These are phyloP conservation scores for Ptychochromis oligacanthus DNA, from an alignment of 2,113 vertebrate species.

Conservation along the genomic window DNA sequence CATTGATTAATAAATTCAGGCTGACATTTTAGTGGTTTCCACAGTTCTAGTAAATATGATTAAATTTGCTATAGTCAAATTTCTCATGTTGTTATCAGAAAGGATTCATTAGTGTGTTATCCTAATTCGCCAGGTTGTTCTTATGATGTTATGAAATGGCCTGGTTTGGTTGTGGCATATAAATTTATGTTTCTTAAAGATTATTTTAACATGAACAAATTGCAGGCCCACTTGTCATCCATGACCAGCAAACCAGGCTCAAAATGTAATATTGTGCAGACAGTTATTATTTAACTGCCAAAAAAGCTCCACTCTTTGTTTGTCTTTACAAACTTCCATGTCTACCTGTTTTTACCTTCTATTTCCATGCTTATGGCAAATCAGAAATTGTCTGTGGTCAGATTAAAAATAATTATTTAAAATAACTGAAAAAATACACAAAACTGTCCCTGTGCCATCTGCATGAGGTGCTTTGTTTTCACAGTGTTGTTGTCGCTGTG, in stretches of 20 bases:
- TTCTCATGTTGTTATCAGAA: slow-evolving; percentile 45
- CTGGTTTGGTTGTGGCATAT: background rate
- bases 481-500: slow-evolving; percentile 15
- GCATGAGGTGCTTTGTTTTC: slow-evolving; percentile 10
- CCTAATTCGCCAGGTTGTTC: slow-evolving; percentile 22
- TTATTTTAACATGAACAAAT: background rate
- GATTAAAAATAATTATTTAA: slow-evolving; percentile 12
- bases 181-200: background rate
- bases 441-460: background rate
- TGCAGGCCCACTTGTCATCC: background rate
- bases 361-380: background rate
- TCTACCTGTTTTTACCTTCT: background rate
- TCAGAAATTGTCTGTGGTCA: background rate
- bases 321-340: background rate
- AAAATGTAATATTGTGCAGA: background rate
- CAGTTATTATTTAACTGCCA: background rate
- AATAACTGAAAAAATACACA: background rate
- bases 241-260: background rate
- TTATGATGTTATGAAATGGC: background rate
- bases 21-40: slow-evolving; percentile 64
- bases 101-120: slow-evolving; percentile 35
- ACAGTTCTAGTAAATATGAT: slow-evolving; percentile 67
- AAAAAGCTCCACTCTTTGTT: background rate
- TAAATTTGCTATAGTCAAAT: slow-evolving; percentile 63
- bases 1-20: slow-evolving; percentile 66